Base-by-base conservation (phyloP, 2,113 vertebrate genomes). In the Panthera tigris region DNA sequence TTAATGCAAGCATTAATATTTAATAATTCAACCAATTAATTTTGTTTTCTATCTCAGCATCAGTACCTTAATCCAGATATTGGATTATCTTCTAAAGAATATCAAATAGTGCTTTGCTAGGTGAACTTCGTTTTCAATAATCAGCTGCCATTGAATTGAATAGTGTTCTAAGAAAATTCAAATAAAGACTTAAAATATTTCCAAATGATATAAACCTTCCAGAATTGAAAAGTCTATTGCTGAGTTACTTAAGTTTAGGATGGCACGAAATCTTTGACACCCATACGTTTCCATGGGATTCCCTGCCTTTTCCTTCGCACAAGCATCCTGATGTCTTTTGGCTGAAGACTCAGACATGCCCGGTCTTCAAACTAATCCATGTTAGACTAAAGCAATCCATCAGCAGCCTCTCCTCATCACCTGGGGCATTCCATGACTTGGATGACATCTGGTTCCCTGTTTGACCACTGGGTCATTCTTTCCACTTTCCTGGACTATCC, bases 1-100 rank as follows among this genome's bases (percentile, higher is more conserved):
- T 66, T 91, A 82, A 88, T 96, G 50, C 12, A 92, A 84, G 15
- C 45, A 96, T 82, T 89, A 91, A 84, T 69, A 76, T 82, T 89
- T 52, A 93, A 45, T 50, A 89, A 94, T 36, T 89, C 55, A 69
- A 48, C 6, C 10, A 55, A 95, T 92, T 84, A 85, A 48, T 73
- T 85, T 80, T 80, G 57, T 84, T 95, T 96, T 81, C 66, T 4
- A 68, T 84, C 36, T 41, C 11, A 76, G 14, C 50, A 57, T 91
- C 69, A 85, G 69, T 79, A 52, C 1, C 4, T 8, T 82, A 92
- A 96, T 78, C 57, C 50, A 97, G 81, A 96, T n/a, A 21, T 41
- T 92, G 25, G 27, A 52, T 90, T 94, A 92, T 81, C 92, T 94
- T 88, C 84, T 74, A 87, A 97, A 74, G 88, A 91, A 78, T 63